Evolutionary conservation across 2,113 vertebrate species (phyloP).

Genomic region (Cynopterus brachyotis): DNA sequence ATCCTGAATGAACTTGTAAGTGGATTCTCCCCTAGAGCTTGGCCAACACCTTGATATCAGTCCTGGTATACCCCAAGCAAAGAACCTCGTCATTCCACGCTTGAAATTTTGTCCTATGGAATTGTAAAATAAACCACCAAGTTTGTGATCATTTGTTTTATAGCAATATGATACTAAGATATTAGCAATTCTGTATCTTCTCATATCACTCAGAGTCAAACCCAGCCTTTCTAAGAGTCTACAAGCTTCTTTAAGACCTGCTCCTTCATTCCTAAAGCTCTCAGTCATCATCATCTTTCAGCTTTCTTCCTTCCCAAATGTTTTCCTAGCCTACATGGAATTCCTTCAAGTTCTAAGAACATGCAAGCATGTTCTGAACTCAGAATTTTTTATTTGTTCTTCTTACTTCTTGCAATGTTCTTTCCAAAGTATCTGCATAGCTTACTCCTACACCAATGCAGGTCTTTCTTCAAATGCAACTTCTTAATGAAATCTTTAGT

Average conservation of each 20-base stretch:
- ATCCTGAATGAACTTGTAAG: neutral
- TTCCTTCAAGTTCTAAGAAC: neutral
- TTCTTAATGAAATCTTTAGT: neutral
- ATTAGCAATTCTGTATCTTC: neutral
- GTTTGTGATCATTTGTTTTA: neutral
- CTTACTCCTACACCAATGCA: neutral
- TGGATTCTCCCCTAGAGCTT: neutral
- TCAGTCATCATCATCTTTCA: neutral
- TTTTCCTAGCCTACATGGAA: neutral
- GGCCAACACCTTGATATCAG: neutral
- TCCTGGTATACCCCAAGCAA: neutral
- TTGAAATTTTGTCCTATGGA: neutral
- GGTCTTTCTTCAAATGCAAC: neutral
- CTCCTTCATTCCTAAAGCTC: neutral
- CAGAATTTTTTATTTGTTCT: neutral
- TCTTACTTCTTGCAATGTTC: neutral
- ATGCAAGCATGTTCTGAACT: neutral
- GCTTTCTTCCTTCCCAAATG: neutral
- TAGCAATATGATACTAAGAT: neutral
- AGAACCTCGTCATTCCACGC: neutral
- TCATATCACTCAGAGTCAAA: neutral
- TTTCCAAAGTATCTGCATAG: neutral
- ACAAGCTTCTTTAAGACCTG: neutral
- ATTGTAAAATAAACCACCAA: neutral
- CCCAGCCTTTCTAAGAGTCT: neutral